Conservation (phyloP, 2,888 invertebrate genomes). For the Ptilodon capucinus region DNA sequence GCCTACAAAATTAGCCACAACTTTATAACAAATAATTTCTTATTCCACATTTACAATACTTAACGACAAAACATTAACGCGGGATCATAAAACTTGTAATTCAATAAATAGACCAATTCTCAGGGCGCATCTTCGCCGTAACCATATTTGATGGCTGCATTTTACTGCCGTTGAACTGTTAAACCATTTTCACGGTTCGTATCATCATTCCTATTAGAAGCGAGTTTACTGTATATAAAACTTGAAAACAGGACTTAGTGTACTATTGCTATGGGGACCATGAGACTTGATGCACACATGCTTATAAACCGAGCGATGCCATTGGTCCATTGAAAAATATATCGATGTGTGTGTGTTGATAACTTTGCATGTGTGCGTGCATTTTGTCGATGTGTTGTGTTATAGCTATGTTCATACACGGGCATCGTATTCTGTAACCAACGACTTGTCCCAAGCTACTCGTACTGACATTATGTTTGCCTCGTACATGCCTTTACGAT, state of each 20-base stretch:
- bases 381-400: not conserved
- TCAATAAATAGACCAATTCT: constrained; percentile 45
- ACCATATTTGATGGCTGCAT: constrained; percentile 45
- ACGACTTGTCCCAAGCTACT: constrained; percentile 35
- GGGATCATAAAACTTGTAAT: constrained; percentile 29
- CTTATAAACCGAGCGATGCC: not conserved
- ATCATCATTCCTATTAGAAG: constrained; percentile 29
- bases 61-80: constrained; percentile 28
- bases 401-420: constrained; percentile 4
- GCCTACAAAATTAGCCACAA: too few species aligned
- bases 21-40: not conserved
- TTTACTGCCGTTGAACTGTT: constrained; percentile 47
- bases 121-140: constrained; percentile 40
- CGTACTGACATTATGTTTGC: constrained; percentile 28
- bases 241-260: constrained; percentile 11
- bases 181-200: constrained; percentile 46
- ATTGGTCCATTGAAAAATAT: not conserved
- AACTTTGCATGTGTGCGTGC: not conserved
- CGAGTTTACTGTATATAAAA: constrained; percentile 12
- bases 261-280: constrained; percentile 4
- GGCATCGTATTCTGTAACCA: constrained; percentile 26
- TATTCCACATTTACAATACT: constrained; percentile 16
- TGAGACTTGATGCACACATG: constrained; percentile 3
- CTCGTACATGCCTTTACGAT: constrained; percentile 34
- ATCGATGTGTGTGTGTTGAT: not conserved